A percentile compares a stretch with the other conserved stretches of the same genome.
Conservation (phyloP, 1,140 invertebrate species). For the Dendrolimus punctatus region DNA sequence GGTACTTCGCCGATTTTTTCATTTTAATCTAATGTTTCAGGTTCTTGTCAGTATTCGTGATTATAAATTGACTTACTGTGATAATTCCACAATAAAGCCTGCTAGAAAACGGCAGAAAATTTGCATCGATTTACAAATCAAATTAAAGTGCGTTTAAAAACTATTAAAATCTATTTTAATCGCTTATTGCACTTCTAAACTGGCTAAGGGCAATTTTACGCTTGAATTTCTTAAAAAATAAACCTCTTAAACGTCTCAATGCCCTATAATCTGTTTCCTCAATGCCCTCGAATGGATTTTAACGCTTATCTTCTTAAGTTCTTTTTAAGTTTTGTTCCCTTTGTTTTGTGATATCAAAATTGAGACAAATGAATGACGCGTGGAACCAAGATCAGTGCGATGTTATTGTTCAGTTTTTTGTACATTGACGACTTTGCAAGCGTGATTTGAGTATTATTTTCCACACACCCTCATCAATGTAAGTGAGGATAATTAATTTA, state of each 20-base stretch:
- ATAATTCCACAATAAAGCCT: too few species aligned
- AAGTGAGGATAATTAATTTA: not conserved
- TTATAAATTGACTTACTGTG: too few species aligned
- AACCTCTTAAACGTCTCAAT: conserved; percentile 41
- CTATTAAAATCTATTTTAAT: too few species aligned
- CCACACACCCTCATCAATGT: conserved; percentile 25
- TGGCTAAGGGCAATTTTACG: too few species aligned
- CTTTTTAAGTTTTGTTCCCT: conserved; percentile 47
- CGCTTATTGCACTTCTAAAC: too few species aligned
- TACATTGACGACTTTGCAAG: conserved; percentile 27
- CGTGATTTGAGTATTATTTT: conserved; percentile 51
- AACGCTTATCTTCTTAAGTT: conserved; percentile 50
- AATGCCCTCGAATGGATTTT: conserved; percentile 44
- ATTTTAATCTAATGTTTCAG: too few species aligned
- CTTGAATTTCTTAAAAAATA: conserved; percentile 40
- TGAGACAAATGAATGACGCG: conserved; percentile 55
- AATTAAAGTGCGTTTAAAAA: too few species aligned
- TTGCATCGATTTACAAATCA: too few species aligned
- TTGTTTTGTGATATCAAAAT: conserved; percentile 47
- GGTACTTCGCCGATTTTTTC: too few species aligned
- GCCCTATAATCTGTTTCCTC: conserved; percentile 42
- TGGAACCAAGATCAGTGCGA: conserved; percentile 50
- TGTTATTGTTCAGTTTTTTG: conserved; percentile 32
- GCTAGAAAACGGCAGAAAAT: too few species aligned
- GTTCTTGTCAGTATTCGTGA: too few species aligned